Evolutionary conservation across 2,888 invertebrate species (phyloP).

Genomic region (Pachydiplax longipennis): DNA sequence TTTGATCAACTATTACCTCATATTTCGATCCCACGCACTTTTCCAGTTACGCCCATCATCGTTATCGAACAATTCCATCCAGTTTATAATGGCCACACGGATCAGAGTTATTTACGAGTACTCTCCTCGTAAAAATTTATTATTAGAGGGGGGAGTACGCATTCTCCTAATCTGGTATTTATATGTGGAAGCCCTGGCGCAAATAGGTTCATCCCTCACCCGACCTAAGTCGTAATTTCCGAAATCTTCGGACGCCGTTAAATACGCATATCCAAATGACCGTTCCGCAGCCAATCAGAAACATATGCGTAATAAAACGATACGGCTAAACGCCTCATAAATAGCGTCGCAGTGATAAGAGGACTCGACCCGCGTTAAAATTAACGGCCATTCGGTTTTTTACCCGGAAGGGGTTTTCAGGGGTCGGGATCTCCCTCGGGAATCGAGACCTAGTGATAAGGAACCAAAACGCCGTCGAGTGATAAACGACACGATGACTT

Average conservation of each 20-base stretch:
- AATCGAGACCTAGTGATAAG: constrained; percentile 41
- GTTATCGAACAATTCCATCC: too few species aligned
- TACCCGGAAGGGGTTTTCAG: constrained; percentile 12
- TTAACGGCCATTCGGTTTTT: constrained; percentile 31
- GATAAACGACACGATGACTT: constrained; percentile 43
- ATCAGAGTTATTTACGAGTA: too few species aligned
- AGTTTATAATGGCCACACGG: too few species aligned
- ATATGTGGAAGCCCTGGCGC: too few species aligned
- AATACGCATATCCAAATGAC: background rate
- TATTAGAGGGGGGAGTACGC: too few species aligned
- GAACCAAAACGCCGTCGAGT: constrained; percentile 1
- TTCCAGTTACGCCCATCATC: too few species aligned
- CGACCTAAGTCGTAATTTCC: background rate
- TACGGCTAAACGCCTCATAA: constrained; percentile 14
- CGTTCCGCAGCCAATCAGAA: background rate
- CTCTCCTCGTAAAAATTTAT: too few species aligned
- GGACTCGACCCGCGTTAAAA: background rate
- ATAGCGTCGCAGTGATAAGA: constrained; percentile 21
- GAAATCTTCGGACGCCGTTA: background rate
- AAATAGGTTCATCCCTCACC: too few species aligned
- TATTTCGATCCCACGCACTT: too few species aligned
- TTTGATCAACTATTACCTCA: too few species aligned
- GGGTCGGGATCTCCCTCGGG: constrained; percentile 7
- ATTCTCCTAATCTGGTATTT: too few species aligned
- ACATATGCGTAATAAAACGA: constrained; percentile 26